Evolutionary conservation across 2,797 vertebrate species (phyloP), one percentile per base, ranked within the genome.

Genomic region (Enteromius argenteus): DNA sequence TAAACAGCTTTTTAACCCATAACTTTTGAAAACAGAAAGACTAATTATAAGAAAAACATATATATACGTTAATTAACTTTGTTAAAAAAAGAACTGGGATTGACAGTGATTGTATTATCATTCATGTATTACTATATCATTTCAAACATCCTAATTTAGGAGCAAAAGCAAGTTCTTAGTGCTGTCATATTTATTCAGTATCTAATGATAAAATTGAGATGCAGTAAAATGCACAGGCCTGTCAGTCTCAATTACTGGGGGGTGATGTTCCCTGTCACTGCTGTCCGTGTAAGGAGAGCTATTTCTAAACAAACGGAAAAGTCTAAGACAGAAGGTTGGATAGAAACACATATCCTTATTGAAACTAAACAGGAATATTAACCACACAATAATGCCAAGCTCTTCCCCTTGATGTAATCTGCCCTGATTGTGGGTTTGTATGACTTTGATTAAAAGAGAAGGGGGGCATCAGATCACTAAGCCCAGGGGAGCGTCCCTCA

Each of bases 361-460:
- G 80, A 80, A 81, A 64, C 71, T 66, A 66, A 85, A 87, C 85
- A 85, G n/a, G 84, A 89, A 86, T 87, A 88, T 91, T 90, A 91
- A 90, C 87, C 89, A 83, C 89, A 92, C 89, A 92, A 89, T 90
- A 87, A 87, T 88, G 88, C 46, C 89, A 90, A 87, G 86, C 91
- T 89, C 89, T 88, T 92, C 91, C 90, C 91, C 90, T 90, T 86
- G 90, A 92, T 92, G 92, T 94, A 92, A 93, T 94, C 92, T 93
- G 93, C 90, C 91, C 91, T 94, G 91, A 94, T 93, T 94, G 91
- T 91, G 90, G 89, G 92, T 93, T 93, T 93, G 92, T 92, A 90
- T 90, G 90, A 89, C 90, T 94, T 93, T 94, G 92, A 95, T 94
- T 94, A 94, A 93, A 93, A 93, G 89, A 72, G 90, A 94, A 93